Evolutionary conservation across 2,888 invertebrate genomes (phyloP), one percentile per base, ranked within the genome.

Genomic region (Callimorpha dominula): DNA sequence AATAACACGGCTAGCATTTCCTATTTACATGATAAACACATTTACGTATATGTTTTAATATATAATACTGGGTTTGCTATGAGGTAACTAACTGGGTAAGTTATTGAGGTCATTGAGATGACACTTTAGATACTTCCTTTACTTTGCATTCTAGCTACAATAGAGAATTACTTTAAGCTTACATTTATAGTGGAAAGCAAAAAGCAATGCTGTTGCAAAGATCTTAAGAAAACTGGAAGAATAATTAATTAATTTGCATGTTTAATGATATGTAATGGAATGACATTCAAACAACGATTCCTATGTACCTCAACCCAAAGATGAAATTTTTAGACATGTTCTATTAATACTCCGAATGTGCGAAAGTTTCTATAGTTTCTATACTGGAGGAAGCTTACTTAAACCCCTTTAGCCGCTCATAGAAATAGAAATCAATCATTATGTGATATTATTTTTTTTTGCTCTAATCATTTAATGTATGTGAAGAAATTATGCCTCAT

Each of bases 11-110:
- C 67, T 67, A 67, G n/a, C 42, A 57, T 57, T 43, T 43, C 11
- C 2, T 65, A 50, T 4, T 49, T 17, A 50, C 4, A 40, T 12
- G 5, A 31, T 60, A 40, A 65, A 40, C 50, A 65, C 49, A 31
- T 65, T 50, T 65, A 65, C 50, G 9, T 50, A 65, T 68, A 54
- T 43, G 17, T 68, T 57, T 57, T 43, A n/a, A 68, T 57, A 74
- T 74, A 68, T 75, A 76, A 75, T 78, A 77, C 50, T 78, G 78
- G 83, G 74, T 68, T 78, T 80, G 72, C 63, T 68, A 72, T 68
- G 66, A 66, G 85, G 84, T 78, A 5, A 84, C 81, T 83, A 83
- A 84, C 78, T 46, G 68, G 68, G 42, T 75, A 60, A 46, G 42
- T 71, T 57, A 68, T 46, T 57, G 49, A 63, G 40, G 46, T 52